Evolutionary conservation across 2,797 vertebrate species (phyloP), one percentile per base, ranked within the genome.

Genomic region (Tenualosa ilisha): DNA sequence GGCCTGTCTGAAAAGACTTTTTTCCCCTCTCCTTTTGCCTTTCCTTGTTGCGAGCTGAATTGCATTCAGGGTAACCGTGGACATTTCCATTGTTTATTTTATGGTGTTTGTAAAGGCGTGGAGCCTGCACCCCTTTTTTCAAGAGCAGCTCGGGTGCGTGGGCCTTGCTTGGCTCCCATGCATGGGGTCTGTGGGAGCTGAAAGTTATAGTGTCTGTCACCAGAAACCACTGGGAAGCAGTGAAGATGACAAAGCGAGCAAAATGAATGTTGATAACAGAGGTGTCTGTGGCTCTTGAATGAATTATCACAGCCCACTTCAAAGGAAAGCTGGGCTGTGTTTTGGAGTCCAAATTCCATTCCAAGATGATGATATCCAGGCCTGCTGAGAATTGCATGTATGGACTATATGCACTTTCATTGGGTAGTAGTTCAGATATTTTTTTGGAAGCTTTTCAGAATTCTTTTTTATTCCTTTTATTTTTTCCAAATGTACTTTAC

Each of bases 1-100:
- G 91, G 89, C 89, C 90, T 82, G 92, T 92, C 92, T 94, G 90
- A 93, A 94, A 93, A 91, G 68, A 90, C 90, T 88, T 88, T 93
- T 90, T 89, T 92, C 85, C 13, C 50, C 13, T 24, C 91, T 92
- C 72, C 92, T 93, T 91, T 92, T 92, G 89, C 86, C 91, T 93
- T 86, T 91, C 89, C 90, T 91, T 88, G 86, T 84, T 91, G 88
- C 87, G 84, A 91, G 91, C 92, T 92, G 91, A 94, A 93, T 92
- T 91, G 89, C 90, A 88, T 88, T 86, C 86, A 89, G 72, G 90
- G 68, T 20, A 49, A 54, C 82, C 61, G 56, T 81, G 91, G 91
- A 89, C 84, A 88, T 83, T 85, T 90, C 84, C 88, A 86, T 91
- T 88, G 88, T 89, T 91, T 86, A 72, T 86, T 85, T 87, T 61